Conservation (phyloP, 1,140 invertebrate genomes). For the Drosophila oshimai region DNA sequence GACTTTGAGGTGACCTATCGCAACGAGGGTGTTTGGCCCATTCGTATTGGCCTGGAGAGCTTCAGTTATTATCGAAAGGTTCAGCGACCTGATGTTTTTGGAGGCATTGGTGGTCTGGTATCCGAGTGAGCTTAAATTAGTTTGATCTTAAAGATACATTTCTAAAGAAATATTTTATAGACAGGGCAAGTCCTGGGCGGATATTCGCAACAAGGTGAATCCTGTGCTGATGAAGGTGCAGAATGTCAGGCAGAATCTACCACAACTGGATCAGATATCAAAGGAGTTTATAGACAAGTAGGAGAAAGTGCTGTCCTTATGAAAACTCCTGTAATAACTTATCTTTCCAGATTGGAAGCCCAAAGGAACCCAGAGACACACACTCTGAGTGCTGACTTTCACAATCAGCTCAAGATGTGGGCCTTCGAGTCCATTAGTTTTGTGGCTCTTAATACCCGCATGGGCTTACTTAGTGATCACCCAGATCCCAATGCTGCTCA, state of each 20-base stretch:
- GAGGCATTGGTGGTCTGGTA: conserved; percentile 59
- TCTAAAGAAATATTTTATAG: conserved; percentile 4
- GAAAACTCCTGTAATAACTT: no score
- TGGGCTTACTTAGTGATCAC: conserved; percentile 82
- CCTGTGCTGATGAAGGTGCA: conserved; percentile 71
- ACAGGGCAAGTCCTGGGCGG: conserved; percentile 62
- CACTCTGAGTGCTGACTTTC: conserved; percentile 84
- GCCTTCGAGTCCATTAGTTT: conserved; percentile 88
- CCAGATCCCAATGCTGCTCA: conserved; percentile 83
- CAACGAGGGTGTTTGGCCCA: conserved; percentile 78
- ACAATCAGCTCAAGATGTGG: conserved; percentile 87
- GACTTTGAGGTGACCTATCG: conserved; percentile 71
- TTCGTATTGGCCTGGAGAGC: conserved; percentile 60
- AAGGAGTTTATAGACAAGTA: conserved; percentile 64
- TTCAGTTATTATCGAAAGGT: conserved; percentile 69
- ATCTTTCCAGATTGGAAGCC: conserved; percentile 83
- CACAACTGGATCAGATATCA: conserved; percentile 61
- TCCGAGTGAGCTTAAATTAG: conserved; percentile 50
- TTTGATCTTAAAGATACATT: no score
- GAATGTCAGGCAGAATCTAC: conserved; percentile 59
- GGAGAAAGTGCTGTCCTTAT: no score
- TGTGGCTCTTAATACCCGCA: conserved; percentile 85
- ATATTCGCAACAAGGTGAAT: conserved; percentile 70
- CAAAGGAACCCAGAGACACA: conserved; percentile 83
- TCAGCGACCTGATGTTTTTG: conserved; percentile 62